A percentile compares a stretch with the other conserved stretches of the same genome.
Evolutionary conservation across 1,140 invertebrate genomes (phyloP).

Genomic region (Pseudobourletiella spinata): DNA sequence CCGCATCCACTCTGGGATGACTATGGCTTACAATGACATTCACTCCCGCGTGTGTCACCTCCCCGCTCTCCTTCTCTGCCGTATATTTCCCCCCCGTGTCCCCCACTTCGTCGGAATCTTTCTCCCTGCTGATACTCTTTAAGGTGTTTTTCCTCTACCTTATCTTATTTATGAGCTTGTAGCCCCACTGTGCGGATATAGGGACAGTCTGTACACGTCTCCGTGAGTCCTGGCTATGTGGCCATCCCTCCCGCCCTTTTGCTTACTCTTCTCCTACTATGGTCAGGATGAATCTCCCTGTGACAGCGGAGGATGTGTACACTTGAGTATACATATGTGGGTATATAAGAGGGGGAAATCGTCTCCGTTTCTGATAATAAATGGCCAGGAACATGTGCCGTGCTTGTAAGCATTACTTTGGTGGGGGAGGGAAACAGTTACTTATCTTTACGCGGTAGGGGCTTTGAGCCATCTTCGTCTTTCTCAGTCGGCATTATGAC

Average conservation of each 20-base stretch:
- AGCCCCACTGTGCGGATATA: neutral
- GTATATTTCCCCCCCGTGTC: neutral
- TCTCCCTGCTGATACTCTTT: neutral
- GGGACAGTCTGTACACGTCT: neutral
- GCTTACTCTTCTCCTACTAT: neutral
- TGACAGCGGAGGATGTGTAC: too few species aligned
- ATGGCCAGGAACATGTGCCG: neutral
- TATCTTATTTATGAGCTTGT: slow-evolving; percentile 5
- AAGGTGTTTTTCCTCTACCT: slow-evolving; percentile 3
- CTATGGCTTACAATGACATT: slow-evolving; percentile 6
- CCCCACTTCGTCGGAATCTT: too few species aligned
- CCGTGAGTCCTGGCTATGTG: neutral
- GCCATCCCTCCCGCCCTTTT: neutral
- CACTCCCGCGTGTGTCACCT: neutral
- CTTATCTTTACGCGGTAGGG: too few species aligned
- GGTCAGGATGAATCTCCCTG: neutral
- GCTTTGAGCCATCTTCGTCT: too few species aligned
- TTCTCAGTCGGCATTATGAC: neutral
- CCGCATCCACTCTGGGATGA: too few species aligned
- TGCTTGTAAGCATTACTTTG: neutral
- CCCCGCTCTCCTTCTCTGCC: neutral
- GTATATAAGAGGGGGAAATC: neutral
- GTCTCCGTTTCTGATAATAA: neutral
- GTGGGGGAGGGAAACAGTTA: too few species aligned
- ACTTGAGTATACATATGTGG: too few species aligned